Conservation (phyloP, 2,888 invertebrate genomes). For the Melanchra persicariae region DNA sequence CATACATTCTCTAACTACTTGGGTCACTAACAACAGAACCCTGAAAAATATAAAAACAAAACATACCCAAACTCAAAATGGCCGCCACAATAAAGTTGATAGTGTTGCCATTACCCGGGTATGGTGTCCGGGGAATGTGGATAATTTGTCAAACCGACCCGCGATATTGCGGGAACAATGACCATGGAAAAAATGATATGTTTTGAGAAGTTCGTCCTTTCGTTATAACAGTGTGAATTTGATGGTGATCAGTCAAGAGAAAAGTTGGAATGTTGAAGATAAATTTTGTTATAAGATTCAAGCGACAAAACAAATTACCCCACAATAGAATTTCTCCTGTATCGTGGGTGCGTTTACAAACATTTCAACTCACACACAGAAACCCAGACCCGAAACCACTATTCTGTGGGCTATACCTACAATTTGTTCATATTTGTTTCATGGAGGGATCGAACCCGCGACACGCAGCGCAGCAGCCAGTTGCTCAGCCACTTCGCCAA, state of each 20-base stretch:
- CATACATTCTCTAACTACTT: not conserved
- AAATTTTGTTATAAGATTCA: too few species aligned
- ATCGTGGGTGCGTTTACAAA: too few species aligned
- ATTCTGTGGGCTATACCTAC: too few species aligned
- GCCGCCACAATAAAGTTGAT: slow-evolving; percentile 45
- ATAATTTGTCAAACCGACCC: slow-evolving; percentile 54
- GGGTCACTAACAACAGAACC: not conserved
- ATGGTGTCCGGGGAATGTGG: slow-evolving; percentile 32
- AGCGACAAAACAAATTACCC: too few species aligned
- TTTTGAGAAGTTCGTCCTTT: slow-evolving; percentile 4
- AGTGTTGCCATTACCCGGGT: slow-evolving; percentile 39
- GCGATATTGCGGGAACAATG: slow-evolving; percentile 35
- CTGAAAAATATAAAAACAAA: slow-evolving; percentile 20
- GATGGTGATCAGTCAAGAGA: not conserved
- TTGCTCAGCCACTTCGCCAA: too few species aligned
- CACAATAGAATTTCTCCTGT: too few species aligned
- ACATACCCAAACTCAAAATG: slow-evolving; percentile 37
- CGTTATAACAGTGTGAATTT: slow-evolving; percentile 2
- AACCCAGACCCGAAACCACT: too few species aligned
- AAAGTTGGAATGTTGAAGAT: not conserved
- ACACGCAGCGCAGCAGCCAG: too few species aligned
- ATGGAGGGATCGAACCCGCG: too few species aligned
- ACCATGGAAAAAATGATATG: slow-evolving; percentile 26
- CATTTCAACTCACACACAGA: too few species aligned
- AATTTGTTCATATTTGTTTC: too few species aligned